Evolutionary conservation across 1,140 invertebrate genomes (phyloP).

Genomic region (Agraylea sexmaculata): DNA sequence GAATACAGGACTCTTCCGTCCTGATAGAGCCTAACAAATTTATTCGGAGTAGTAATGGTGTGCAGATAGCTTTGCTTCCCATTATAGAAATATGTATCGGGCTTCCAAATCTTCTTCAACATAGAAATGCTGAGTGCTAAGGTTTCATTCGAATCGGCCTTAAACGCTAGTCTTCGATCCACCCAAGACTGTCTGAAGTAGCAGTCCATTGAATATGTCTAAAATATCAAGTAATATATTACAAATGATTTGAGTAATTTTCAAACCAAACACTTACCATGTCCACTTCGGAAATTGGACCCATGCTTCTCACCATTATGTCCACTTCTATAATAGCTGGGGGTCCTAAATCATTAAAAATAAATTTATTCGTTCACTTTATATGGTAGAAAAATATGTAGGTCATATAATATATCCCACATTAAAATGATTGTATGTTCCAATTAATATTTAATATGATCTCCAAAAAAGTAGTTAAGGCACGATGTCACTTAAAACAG

Average conservation of each 20-base stretch:
- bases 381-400: no score
- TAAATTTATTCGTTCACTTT: no score
- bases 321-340: conserved; percentile 74
- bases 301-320: conserved; percentile 79
- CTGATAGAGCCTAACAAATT: conserved; percentile 70
- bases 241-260: no score
- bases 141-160: conserved; percentile 39
- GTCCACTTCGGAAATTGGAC: conserved; percentile 77
- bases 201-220: conserved; percentile 85
- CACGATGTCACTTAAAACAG: no score
- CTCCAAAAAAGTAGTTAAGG: no score
- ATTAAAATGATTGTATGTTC: no score
- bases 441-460: no score
- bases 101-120: conserved; percentile 68
- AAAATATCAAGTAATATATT: no score
- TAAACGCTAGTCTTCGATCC: conserved; percentile 53
- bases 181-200: conserved; percentile 69
- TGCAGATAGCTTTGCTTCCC: conserved; percentile 75
- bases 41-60: conserved; percentile 82
- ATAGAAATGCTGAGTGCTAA: conserved; percentile 58
- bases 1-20: conserved; percentile 81
- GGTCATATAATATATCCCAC: no score
- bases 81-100: conserved; percentile 80
- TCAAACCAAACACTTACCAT: conserved; percentile 65
- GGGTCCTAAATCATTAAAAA: conserved; percentile 55